These are phyloP conservation scores for Aethes cnicana DNA, from an alignment of 2,888 invertebrate species.

Conservation along the genomic window DNA sequence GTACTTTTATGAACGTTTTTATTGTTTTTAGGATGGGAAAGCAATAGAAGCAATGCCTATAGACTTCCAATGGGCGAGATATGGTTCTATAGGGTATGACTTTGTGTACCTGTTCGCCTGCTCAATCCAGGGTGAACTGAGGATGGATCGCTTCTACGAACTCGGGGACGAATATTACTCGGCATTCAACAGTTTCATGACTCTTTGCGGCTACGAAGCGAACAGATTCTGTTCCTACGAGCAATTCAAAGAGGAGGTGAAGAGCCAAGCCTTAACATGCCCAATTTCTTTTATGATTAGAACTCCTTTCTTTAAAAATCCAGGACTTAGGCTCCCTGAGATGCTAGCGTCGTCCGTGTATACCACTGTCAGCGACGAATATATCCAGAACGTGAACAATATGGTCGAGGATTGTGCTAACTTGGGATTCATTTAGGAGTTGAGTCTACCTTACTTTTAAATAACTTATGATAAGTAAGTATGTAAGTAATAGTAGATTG, in stretches of 20 bases:
- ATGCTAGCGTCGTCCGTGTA: neutral
- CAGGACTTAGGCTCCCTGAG: neutral
- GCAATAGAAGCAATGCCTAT: slow-evolving; percentile 20
- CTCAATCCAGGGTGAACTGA: slow-evolving; percentile 3
- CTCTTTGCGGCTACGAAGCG: slow-evolving; percentile 19
- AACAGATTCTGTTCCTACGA: slow-evolving; percentile 24
- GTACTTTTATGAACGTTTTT: no score
- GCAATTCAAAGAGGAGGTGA: slow-evolving; percentile 16
- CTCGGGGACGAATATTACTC: slow-evolving; percentile 15
- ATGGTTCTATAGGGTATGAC: slow-evolving; percentile 23
- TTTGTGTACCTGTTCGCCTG: slow-evolving; percentile 18
- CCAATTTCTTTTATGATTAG: neutral
- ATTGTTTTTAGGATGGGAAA: slow-evolving; percentile 19
- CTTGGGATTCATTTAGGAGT: slow-evolving; percentile 21
- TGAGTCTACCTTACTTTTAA: no score
- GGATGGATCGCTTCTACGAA: slow-evolving; percentile 7
- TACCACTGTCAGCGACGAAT: slow-evolving; percentile 6
- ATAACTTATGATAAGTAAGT: no score
- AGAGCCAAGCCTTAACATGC: neutral
- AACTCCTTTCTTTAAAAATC: slow-evolving; percentile 8
- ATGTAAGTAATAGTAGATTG: no score
- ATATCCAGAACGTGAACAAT: slow-evolving; percentile 2
- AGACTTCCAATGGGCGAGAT: slow-evolving; percentile 24
- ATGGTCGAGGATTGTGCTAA: slow-evolving; percentile 17
- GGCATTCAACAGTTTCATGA: slow-evolving; percentile 15